A percentile compares a stretch with the other conserved stretches of the same genome.
Evolutionary conservation across 2,888 invertebrate genomes (phyloP).

Genomic region (Dicranocentrus wangi): DNA sequence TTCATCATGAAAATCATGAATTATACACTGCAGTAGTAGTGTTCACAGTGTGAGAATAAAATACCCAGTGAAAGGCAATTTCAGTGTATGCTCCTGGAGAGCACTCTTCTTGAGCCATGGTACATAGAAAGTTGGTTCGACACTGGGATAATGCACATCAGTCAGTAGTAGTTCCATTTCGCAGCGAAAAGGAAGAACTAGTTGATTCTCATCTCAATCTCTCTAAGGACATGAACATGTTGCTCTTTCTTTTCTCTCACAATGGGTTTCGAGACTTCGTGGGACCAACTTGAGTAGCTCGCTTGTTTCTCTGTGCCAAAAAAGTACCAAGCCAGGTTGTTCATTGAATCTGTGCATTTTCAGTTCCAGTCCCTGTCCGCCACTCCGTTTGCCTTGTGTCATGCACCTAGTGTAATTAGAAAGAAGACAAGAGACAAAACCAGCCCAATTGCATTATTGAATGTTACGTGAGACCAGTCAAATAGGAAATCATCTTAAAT

Average conservation of each 20-base stretch:
- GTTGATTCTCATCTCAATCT: slow-evolving; percentile 26
- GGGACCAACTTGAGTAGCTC: background rate
- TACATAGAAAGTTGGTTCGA: too few species aligned
- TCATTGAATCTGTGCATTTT: too few species aligned
- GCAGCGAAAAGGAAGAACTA: slow-evolving; percentile 4
- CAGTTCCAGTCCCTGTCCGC: too few species aligned
- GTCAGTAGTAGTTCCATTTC: background rate
- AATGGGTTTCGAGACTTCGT: slow-evolving; percentile 6
- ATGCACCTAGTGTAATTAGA: too few species aligned
- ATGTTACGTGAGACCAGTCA: too few species aligned
- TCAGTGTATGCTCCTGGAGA: background rate
- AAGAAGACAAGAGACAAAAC: too few species aligned
- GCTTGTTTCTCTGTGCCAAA: background rate
- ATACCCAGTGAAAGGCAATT: background rate
- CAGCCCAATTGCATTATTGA: too few species aligned
- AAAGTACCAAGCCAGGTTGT: background rate
- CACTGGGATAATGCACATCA: too few species aligned
- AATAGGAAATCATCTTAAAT: too few species aligned
- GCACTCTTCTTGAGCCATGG: too few species aligned
- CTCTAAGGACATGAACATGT: slow-evolving; percentile 15
- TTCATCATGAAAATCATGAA: slow-evolving; percentile 17
- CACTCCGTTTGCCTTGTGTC: too few species aligned
- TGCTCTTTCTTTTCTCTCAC: slow-evolving; percentile 1
- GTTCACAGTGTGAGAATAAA: background rate
- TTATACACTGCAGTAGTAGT: background rate